These are phyloP conservation scores for Serranus cabrilla DNA, from an alignment of 2,797 vertebrate species.

Conservation along the genomic window DNA sequence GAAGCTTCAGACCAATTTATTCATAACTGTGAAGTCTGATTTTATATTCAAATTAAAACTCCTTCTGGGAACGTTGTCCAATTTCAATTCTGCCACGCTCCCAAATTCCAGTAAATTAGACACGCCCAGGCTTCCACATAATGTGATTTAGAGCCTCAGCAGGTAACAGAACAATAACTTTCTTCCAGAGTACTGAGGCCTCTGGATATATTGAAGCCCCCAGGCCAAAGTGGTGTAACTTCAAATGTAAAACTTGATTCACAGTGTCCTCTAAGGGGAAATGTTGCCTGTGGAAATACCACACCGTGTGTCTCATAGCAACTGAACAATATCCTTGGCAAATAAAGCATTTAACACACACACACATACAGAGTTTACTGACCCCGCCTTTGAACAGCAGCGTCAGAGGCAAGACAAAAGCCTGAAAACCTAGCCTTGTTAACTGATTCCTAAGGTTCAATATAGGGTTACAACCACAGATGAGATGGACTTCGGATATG, in stretches of 20 bases:
- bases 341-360: conserved; percentile 40
- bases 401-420: conserved; percentile 60
- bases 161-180: conserved; percentile 26
- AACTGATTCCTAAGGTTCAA: conserved; percentile 49
- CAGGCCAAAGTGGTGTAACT: conserved; percentile 23
- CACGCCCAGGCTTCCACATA: background rate
- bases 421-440: conserved; percentile 63
- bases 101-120: background rate
- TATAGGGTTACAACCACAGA: conserved; percentile 66
- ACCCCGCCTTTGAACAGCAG: conserved; percentile 30
- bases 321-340: conserved; percentile 16
- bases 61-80: background rate
- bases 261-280: background rate
- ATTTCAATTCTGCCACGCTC: conserved; percentile 2
- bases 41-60: background rate
- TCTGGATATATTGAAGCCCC: background rate
- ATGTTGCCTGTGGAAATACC: conserved; percentile 16
- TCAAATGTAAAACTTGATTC: conserved; percentile 7
- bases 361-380: conserved; percentile 10
- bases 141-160: conserved; percentile 23
- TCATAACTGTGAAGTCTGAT: background rate
- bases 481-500: conserved; percentile 18
- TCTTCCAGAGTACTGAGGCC: conserved; percentile 6
- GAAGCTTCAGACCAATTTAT: background rate
- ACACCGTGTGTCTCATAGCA: background rate